Evolutionary conservation across 2,797 vertebrate genomes (phyloP).

Genomic region (Mastacembelus armatus): DNA sequence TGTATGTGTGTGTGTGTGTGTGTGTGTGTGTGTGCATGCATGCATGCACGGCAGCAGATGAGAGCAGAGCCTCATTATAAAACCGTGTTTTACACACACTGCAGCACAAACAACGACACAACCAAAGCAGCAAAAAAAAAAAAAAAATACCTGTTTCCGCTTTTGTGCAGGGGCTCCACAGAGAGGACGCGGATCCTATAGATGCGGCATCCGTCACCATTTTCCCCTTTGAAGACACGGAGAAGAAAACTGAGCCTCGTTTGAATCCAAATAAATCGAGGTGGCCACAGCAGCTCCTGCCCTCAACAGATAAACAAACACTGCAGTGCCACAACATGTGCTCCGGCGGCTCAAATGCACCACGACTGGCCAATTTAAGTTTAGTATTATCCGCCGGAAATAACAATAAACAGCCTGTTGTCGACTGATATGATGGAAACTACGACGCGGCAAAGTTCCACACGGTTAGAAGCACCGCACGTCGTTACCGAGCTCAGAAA

Average conservation of each 20-base stretch:
- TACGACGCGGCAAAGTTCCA: no score
- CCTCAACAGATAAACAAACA: conserved; percentile 44
- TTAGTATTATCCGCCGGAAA: neutral
- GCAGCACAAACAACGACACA: conserved; percentile 62
- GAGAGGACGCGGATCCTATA: conserved; percentile 58
- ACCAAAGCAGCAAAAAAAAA: conserved; percentile 53
- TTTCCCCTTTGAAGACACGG: conserved; percentile 33
- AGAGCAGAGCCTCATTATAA: conserved; percentile 26
- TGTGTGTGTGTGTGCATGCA: conserved; percentile 24
- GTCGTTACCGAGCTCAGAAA: neutral
- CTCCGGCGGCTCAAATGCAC: conserved; percentile 13
- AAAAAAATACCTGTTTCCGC: conserved; percentile 67
- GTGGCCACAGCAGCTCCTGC: neutral
- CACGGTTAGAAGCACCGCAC: no score
- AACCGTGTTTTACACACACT: conserved; percentile 41
- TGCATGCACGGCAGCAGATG: conserved; percentile 25
- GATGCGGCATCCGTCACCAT: conserved; percentile 66
- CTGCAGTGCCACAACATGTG: conserved; percentile 56
- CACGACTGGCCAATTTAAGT: conserved; percentile 47
- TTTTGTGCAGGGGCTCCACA: conserved; percentile 63
- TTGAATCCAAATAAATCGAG: conserved; percentile 18
- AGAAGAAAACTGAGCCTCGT: conserved; percentile 26
- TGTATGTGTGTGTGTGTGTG: conserved; percentile 33
- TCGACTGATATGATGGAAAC: neutral
- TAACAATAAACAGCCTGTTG: neutral